These are phyloP conservation scores for Lasius platythorax DNA, from an alignment of 2,888 invertebrate species.

Conservation along the genomic window DNA sequence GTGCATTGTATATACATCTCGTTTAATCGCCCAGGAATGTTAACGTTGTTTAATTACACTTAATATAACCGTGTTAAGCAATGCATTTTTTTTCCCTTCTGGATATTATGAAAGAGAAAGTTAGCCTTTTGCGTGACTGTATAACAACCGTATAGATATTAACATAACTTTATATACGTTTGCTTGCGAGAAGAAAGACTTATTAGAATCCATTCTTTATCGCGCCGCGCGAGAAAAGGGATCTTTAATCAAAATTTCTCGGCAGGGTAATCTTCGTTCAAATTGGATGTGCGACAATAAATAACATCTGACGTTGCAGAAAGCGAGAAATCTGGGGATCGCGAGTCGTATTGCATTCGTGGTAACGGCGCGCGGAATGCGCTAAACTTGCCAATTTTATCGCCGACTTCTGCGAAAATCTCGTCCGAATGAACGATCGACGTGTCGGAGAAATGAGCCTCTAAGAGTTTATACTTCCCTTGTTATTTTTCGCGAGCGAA, in stretches of 20 bases:
- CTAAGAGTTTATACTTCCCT: slow-evolving; percentile 1
- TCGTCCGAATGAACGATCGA: neutral
- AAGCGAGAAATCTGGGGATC: neutral
- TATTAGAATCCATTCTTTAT: neutral
- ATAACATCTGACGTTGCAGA: neutral
- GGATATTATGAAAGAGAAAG: neutral
- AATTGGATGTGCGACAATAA: neutral
- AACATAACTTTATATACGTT: neutral
- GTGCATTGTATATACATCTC: neutral
- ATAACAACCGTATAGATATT: neutral
- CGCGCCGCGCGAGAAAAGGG: neutral
- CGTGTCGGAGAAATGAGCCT: slow-evolving; percentile 22
- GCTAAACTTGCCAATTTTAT: slow-evolving; percentile 21
- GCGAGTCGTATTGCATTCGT: neutral
- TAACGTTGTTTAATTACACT: neutral
- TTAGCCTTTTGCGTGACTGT: neutral
- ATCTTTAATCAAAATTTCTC: neutral
- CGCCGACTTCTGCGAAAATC: slow-evolving; percentile 19
- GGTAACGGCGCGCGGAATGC: neutral
- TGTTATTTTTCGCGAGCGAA: slow-evolving; percentile 49
- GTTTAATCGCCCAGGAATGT: neutral
- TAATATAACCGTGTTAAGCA: neutral
- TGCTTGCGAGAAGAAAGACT: neutral
- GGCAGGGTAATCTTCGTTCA: neutral
- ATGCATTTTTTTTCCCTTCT: neutral